phyloP scores from a whole-genome alignment of 2,888 invertebrate species.

The Acronicta aceris region DNA sequence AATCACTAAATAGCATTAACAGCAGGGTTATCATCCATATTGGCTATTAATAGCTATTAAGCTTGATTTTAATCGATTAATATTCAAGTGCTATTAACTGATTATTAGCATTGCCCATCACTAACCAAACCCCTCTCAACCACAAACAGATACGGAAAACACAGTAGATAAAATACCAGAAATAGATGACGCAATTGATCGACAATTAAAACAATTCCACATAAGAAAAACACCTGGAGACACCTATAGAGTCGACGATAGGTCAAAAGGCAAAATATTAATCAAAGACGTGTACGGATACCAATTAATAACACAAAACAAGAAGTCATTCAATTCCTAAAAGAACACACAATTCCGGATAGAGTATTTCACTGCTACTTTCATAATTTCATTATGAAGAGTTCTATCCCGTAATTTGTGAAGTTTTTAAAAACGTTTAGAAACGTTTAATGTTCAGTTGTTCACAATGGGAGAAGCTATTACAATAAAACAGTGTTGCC shows the following conservation, averaged over 20 bases:
- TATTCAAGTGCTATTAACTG: constrained; percentile 1
- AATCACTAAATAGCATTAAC: constrained; percentile 6
- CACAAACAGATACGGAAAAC: too few relatives aligned
- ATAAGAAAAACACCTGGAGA: constrained; percentile 1
- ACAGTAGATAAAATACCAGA: too few relatives aligned
- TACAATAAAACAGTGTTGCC: too few relatives aligned
- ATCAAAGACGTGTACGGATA: constrained; percentile 11
- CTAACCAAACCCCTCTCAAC: not conserved
- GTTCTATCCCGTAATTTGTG: too few relatives aligned
- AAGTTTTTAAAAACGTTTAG: too few relatives aligned
- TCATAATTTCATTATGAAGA: too few relatives aligned
- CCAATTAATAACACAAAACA: constrained; percentile 9
- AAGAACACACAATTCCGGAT: constrained; percentile 15
- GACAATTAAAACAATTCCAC: too few relatives aligned
- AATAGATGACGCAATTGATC: too few relatives aligned
- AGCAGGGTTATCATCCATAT: constrained; percentile 4
- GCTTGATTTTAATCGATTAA: constrained; percentile 3
- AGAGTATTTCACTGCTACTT: too few relatives aligned
- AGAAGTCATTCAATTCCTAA: constrained; percentile 20
- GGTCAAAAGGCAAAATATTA: constrained; percentile 27
- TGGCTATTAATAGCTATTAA: constrained; percentile 3
- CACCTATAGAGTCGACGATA: constrained; percentile 46
- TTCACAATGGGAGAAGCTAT: too few relatives aligned
- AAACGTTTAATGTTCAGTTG: too few relatives aligned
- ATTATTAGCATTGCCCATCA: constrained; percentile 3